These are phyloP conservation scores for Lepidurus couesii DNA, from an alignment of 1,140 invertebrate genomes.

Conservation along the genomic window DNA sequence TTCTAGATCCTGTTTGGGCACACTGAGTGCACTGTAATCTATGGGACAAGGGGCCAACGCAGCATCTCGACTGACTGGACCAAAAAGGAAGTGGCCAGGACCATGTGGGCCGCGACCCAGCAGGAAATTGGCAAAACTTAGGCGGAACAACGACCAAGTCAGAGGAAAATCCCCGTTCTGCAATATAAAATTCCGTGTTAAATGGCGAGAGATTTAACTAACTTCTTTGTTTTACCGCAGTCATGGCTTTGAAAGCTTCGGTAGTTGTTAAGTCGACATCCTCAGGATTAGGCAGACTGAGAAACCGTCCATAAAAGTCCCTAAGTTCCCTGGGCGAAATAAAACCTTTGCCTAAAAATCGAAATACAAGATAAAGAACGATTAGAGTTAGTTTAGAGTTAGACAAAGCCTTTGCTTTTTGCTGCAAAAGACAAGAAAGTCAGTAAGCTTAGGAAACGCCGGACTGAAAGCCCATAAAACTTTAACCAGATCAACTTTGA, in stretches of 20 bases:
- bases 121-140: conserved; percentile 65
- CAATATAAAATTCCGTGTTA: conserved; percentile 40
- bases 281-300: conserved; percentile 13
- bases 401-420: background rate
- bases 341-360: conserved; percentile 15
- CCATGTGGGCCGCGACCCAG: conserved; percentile 64
- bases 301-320: conserved; percentile 26
- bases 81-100: conserved; percentile 63
- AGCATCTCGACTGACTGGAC: conserved; percentile 52
- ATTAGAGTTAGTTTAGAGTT: background rate
- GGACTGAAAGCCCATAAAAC: background rate
- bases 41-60: conserved; percentile 59
- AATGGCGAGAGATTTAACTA: background rate
- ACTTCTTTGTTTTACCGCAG: conserved; percentile 10
- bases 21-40: conserved; percentile 63
- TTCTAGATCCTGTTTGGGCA: conserved; percentile 53
- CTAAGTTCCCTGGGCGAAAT: conserved; percentile 23
- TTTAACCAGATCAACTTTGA: conserved; percentile 1
- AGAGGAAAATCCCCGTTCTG: conserved; percentile 61
- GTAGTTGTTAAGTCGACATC: conserved; percentile 22
- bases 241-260: conserved; percentile 28
- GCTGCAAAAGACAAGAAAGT: background rate
- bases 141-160: conserved; percentile 56
- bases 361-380: background rate
- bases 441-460: background rate